phyloP scores from a whole-genome alignment of 1,140 invertebrate species.

The Apis cerana region DNA sequence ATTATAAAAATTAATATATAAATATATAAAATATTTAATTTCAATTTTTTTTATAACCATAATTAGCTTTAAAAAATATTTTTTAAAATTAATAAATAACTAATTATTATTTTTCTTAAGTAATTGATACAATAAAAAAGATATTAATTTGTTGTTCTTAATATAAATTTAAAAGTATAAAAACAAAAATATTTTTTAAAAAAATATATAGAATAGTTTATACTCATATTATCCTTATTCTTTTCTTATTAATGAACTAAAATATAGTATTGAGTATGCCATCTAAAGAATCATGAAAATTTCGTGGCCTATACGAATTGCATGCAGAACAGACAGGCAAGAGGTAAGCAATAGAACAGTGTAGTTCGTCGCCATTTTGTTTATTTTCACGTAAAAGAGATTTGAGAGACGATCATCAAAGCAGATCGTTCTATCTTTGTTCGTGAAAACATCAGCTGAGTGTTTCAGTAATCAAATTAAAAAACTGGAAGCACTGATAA shows the following conservation, averaged over 20 bases:
- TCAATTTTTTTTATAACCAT: too few species aligned
- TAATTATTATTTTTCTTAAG: too few species aligned
- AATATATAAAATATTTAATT: too few species aligned
- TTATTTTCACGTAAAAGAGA: constrained; percentile 73
- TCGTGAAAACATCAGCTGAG: constrained; percentile 35
- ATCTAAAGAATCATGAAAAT: constrained; percentile 34
- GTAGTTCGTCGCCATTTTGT: constrained; percentile 75
- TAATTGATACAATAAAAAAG: too few species aligned
- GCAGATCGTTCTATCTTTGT: constrained; percentile 35
- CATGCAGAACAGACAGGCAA: constrained; percentile 33
- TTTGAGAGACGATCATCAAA: constrained; percentile 51
- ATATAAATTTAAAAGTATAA: neutral
- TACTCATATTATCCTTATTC: neutral
- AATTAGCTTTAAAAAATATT: too few species aligned
- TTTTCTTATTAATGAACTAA: neutral
- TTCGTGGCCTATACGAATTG: constrained; percentile 1
- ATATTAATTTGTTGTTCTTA: neutral
- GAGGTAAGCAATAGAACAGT: constrained; percentile 51
- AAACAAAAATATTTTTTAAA: neutral
- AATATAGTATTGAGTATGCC: neutral
- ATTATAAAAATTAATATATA: too few species aligned
- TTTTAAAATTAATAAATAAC: too few species aligned
- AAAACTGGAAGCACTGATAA: constrained; percentile 25
- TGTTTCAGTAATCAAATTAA: constrained; percentile 19
- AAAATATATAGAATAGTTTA: neutral